Conservation (phyloP, 2,888 invertebrate genomes). For the Micoletzkya japonica region DNA sequence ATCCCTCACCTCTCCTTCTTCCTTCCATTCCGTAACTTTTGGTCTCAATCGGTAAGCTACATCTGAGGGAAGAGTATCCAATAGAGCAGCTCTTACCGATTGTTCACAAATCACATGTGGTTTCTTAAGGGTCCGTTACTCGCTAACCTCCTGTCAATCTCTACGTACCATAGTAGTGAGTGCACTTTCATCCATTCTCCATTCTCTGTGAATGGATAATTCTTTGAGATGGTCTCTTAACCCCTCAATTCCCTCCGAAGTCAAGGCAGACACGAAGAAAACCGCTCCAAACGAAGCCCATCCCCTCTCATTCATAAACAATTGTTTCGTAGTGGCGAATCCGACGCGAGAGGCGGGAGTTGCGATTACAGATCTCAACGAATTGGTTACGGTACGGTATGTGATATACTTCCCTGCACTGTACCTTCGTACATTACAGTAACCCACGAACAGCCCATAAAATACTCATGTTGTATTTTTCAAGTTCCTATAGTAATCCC, state of each 20-base stretch:
- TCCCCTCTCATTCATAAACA: conserved; percentile 65
- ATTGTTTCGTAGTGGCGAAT: conserved; percentile 49
- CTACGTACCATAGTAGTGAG: conserved; percentile 39
- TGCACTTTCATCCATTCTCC: conserved; percentile 39
- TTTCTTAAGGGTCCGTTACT: conserved; percentile 30
- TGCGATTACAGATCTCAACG: conserved; percentile 26
- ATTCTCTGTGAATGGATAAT: conserved; percentile 42
- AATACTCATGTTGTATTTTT: no score
- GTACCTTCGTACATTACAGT: not conserved
- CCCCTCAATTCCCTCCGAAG: conserved; percentile 56
- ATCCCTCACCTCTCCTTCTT: conserved; percentile 39
- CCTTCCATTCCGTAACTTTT: conserved; percentile 51
- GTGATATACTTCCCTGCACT: not conserved
- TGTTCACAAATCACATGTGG: conserved; percentile 66
- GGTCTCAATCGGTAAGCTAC: conserved; percentile 74
- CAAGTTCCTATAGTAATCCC: not conserved
- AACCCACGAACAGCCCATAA: no score
- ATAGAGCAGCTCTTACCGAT: conserved; percentile 79
- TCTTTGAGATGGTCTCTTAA: conserved; percentile 23
- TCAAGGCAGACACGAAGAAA: conserved; percentile 73
- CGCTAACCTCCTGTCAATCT: not conserved
- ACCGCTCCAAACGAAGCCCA: conserved; percentile 84
- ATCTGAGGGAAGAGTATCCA: conserved; percentile 82
- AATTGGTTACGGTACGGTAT: not conserved
- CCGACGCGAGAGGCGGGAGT: conserved; percentile 53